Evolutionary conservation across 2,113 vertebrate genomes (phyloP), one percentile per base, ranked within the genome.

Genomic region (Poecile atricapillus): DNA sequence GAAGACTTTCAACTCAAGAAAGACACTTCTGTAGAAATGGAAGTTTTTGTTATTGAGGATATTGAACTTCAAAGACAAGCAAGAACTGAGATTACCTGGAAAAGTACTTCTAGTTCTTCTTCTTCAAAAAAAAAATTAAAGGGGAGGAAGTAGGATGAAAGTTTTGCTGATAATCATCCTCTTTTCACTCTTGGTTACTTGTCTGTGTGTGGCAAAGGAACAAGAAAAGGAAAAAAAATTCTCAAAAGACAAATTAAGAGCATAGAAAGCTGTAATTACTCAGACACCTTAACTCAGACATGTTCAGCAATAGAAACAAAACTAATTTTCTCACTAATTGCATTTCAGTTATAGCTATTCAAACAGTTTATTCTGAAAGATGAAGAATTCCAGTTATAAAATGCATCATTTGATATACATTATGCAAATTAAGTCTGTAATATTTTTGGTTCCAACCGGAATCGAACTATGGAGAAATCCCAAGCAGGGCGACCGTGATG

Each of bases 51-150:
- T 82, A 15, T 79, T 79, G 44, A 88, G 33, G 30, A 31, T 90
- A 35, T 83, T 81, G 83, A 83, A 58, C 86, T 85, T 96, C 92
- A 94, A 88, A 95, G 83, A 52, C 20, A 31, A 37, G 23, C 55
- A 83, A 77, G 83, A 90, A 39, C 76, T 65, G 85, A 92, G 79
- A 90, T 88, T 90, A 83, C 92, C 68, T 95, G 83, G 46, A 55
- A 78, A 93, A 95, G 33, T 69, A 55, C 58, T 75, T 74, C 35
- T 43, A 55, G 35, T 39, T 77, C 82, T 83, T 83, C 25, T 86
- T 74, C 7, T n/a, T n/a, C n/a, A 8, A 73, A 84, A 85, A 75
- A 75, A 65, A 75, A 56, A 27, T 21, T 27, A 13, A 64, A 75
- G 15, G 10, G 9, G 6, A 31, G 19, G 15, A 4, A 27, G 11